Base-by-base conservation (phyloP, 2,113 vertebrate species). In the Melanostigma gelatinosum region DNA sequence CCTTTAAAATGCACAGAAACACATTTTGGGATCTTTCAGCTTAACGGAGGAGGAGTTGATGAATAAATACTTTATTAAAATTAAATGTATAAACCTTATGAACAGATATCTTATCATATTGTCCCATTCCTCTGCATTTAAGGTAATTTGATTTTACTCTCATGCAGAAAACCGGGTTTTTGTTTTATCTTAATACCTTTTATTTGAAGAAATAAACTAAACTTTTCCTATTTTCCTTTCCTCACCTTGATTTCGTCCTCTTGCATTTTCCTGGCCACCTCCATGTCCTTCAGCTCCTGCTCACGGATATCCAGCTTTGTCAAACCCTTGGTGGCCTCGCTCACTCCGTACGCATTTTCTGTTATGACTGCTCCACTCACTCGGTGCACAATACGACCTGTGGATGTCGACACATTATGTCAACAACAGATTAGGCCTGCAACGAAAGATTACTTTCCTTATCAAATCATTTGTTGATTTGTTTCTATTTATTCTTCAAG, bases 251-350 rank as follows among this genome's bases (percentile, higher is more conserved):
- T 86, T 84, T 99, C 98, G 80, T 99, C 96, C 55, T 99, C 96
- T 66, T 99, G 98, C 72, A 99, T 83, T 72, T 86, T 97, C 79
- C 96, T 95, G 72, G 98, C 98, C 58, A 99, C 97, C 90, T 99
- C 97, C 68, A 97, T 93, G 94, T 99, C 98, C 65, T 92, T 95
- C 58, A 96, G 55, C 82, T 98, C 97, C 89, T 95, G 96, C 36
- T 96, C 94, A 29, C 91, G 95, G 12, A 95, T 70, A 20, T 93
- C 92, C 18, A 92, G 90, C 32, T 83, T 93, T 0, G 93, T 93
- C 12, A 95, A 68, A 10, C 95, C 92, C n/a, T 92, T 95, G 12
- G 93, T 85, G 50, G 92, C 84, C 67, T 97, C 96, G 22, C 84
- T 88, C 85, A 95, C 42, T 8, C 85, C 90, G 9, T 81, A 94